These are phyloP conservation scores for Heliopora coerulea DNA, from an alignment of 92 coral and sea anemone genomes.

Conservation along the genomic window DNA sequence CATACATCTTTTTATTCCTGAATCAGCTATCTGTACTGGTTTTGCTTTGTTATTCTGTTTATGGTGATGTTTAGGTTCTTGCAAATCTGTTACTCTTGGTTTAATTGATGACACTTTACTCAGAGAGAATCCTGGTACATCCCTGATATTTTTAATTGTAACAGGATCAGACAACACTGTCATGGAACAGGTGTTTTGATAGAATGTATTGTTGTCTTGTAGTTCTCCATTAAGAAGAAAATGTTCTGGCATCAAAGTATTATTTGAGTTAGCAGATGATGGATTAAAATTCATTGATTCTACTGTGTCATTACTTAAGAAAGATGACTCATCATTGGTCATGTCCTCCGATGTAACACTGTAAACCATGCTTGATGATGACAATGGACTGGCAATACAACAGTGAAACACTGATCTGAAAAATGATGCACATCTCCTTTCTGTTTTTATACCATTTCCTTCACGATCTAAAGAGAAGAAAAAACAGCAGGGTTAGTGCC, in stretches of 20 bases:
- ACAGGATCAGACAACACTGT: too few species aligned
- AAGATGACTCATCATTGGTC: constrained; percentile 2
- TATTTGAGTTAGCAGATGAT: not conserved
- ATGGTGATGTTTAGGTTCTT: not conserved
- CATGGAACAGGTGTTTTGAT: too few species aligned
- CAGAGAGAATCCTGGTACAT: not conserved
- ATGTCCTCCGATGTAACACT: constrained; percentile 20
- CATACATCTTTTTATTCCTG: constrained; percentile 16
- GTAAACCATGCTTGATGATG: constrained; percentile 40
- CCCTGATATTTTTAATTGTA: not conserved
- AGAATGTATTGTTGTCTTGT: not conserved
- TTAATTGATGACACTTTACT: not conserved
- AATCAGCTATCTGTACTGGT: constrained; percentile 17
- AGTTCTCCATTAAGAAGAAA: not conserved
- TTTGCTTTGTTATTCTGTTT: constrained; percentile 6
- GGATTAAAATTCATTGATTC: constrained; percentile 7
- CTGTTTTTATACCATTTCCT: constrained; percentile 30
- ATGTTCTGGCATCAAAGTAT: constrained; percentile 22
- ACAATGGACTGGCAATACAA: constrained; percentile 35
- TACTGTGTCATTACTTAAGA: constrained; percentile 8
- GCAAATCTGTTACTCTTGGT: not conserved
- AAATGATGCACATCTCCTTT: constrained; percentile 30
- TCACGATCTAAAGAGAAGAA: constrained; percentile 19
- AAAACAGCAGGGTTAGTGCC: not conserved
- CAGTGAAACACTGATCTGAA: constrained; percentile 23